Percentiles rank a stretch among this genome's conserved stretches.
Evolutionary conservation across 2,888 invertebrate genomes (phyloP).

Genomic region (Drosophila helvetica): DNA sequence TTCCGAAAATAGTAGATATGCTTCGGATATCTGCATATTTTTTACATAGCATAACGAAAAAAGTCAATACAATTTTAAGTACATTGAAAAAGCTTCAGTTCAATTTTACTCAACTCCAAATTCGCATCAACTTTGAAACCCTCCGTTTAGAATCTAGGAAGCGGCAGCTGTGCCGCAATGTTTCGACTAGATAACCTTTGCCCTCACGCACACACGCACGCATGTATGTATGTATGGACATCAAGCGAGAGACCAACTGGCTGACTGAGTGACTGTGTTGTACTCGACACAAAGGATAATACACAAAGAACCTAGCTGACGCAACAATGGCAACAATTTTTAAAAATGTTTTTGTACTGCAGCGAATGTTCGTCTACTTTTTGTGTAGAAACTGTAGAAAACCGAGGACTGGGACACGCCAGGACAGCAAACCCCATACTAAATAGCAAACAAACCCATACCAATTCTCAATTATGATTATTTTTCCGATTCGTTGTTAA

Average conservation of each 20-base stretch:
- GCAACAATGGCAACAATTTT: constrained; percentile 77
- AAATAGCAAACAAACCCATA: constrained; percentile 27
- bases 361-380: constrained; percentile 43
- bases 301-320: constrained; percentile 74
- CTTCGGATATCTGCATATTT: too few relatives aligned
- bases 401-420: constrained; percentile 29
- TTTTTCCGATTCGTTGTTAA: constrained; percentile 3
- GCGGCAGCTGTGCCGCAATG: constrained; percentile 73
- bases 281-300: constrained; percentile 68
- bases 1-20: not conserved
- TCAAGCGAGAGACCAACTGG: constrained; percentile 46
- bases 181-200: constrained; percentile 80
- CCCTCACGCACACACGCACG: constrained; percentile 62
- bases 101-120: not conserved
- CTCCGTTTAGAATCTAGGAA: constrained; percentile 16
- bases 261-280: constrained; percentile 47
- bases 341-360: constrained; percentile 62
- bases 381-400: constrained; percentile 73
- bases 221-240: constrained; percentile 23
- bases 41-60: not conserved
- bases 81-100: not conserved
- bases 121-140: constrained; percentile 1
- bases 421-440: constrained; percentile 21
- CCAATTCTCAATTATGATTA: constrained; percentile 10
- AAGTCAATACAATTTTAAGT: not conserved